Conservation (phyloP, 2,888 invertebrate genomes). For the Temnothorax ravouxi region DNA sequence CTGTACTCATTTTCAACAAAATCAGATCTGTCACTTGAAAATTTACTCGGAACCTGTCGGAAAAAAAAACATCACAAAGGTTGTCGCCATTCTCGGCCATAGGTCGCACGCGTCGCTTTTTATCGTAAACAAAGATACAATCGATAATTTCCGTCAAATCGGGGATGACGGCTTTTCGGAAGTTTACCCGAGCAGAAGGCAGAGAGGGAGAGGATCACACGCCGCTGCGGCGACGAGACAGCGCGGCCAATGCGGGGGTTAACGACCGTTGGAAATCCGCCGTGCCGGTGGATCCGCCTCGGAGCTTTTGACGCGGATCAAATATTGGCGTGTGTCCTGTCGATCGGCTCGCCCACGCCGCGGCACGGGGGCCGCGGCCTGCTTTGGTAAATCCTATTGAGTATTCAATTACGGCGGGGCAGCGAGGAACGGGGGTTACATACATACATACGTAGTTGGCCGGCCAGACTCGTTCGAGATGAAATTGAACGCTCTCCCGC, state of each 20-base stretch:
- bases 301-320: constrained; percentile 78
- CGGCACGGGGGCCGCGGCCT: constrained; percentile 57
- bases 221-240: constrained; percentile 40
- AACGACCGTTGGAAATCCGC: constrained; percentile 74
- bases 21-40: neutral
- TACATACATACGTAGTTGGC: constrained; percentile 25
- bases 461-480: constrained; percentile 53
- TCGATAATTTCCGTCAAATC: constrained; percentile 55
- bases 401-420: constrained; percentile 76
- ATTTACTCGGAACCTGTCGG: neutral
- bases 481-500: constrained; percentile 71
- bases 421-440: constrained; percentile 43
- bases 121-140: constrained; percentile 51
- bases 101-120: constrained; percentile 32
- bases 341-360: constrained; percentile 67
- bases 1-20: neutral
- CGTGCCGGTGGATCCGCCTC: constrained; percentile 67
- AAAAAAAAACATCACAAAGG: constrained; percentile 3
- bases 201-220: constrained; percentile 55
- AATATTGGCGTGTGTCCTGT: constrained; percentile 79
- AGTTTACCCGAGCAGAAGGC: constrained; percentile 46
- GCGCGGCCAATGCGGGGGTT: constrained; percentile 62
- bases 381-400: constrained; percentile 80
- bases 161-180: constrained; percentile 52
- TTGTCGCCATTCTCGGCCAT: neutral